Evolutionary conservation across 2,797 vertebrate genomes (phyloP), one percentile per base, ranked within the genome.

Genomic region (Sebastes hubbsi): DNA sequence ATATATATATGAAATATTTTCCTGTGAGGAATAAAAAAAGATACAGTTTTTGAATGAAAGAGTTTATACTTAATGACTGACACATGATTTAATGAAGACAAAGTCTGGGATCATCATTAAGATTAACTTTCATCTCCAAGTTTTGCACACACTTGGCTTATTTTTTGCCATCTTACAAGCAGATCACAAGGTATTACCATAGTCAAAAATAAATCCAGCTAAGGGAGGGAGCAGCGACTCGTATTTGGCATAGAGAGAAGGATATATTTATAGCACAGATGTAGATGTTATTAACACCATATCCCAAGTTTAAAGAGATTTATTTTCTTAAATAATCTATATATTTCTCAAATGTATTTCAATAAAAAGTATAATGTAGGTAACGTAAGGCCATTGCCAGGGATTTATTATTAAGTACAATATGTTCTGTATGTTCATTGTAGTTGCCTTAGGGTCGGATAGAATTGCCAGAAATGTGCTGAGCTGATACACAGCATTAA

Each of bases 241-340:
- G 0, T 72, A 67, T 85, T 75, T 86, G 86, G 85, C 81, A 52
- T 36, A 29, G 24, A 77, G 7, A 64, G 62, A 69, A 34, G 10
- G 60, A 88, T 85, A 77, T 91, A 90, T 81, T 91, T 87, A 87
- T 85, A 91, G 78, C 61, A 68, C 68, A 70, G 38, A 84, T 87
- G 87, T 62, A 75, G 65, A 52, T 86, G 9, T 75, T 79, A 63
- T 79, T 71, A 27, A 77, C 55, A 79, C 29, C 56, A 74, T 78
- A 66, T 52, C 20, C 16, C 6, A 80, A 22, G 13, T 77, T 78
- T 24, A 54, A 68, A 77, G 60, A 78, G 59, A 75, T 74, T 59
- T 8, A 54, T 55, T 4, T 67, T 58, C 1, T 46, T 4, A 36
- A 72, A 32, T 25, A 2, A 27, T 61, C 0, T 32, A 16, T 38